Evolutionary conservation across 2,888 invertebrate species (phyloP), one percentile per base, ranked within the genome.

Genomic region (Hybos culiciformis): DNA sequence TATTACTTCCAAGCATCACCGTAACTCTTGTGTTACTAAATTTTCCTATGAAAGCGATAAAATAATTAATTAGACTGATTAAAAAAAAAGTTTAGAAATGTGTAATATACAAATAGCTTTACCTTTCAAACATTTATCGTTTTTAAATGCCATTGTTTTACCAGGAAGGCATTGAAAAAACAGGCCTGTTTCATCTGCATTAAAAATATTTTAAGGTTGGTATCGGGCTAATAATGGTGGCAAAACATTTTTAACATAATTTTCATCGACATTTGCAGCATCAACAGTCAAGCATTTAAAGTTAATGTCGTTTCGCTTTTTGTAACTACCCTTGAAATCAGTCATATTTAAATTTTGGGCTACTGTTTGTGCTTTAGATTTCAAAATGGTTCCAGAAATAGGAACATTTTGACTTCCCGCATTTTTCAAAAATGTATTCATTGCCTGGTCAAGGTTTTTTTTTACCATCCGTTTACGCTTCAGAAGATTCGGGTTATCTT

Each of bases 1-100:
- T 56, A 49, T 59, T 60, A 6, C 54, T 52, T 46, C 54, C 53
- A 33, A 60, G 51, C 34, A 60, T 47, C 34, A 59, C 51, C 6
- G 58, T 61, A 39, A 61, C 41, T 43, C 57, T 48, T 21, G 53
- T 52, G 43, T 59, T 55, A 17, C 52, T 53, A 5, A 51, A 20
- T 42, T 59, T 58, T 39, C 56, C 59, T n/a, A n/a, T n/a, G n/a
- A n/a, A n/a, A n/a, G n/a, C n/a, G n/a, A n/a, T n/a, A n/a, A n/a
- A n/a, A n/a, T n/a, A n/a, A n/a, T n/a, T n/a, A n/a, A n/a, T n/a
- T n/a, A n/a, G n/a, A n/a, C n/a, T n/a, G n/a, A n/a, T n/a, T n/a
- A n/a, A n/a, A n/a, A n/a, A n/a, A n/a, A n/a, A n/a, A n/a, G n/a
- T n/a, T n/a, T n/a, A n/a, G n/a, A n/a, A n/a, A n/a, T n/a, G n/a